phyloP scores from a whole-genome alignment of 2,113 vertebrate species.

The Carlito syrichta region DNA sequence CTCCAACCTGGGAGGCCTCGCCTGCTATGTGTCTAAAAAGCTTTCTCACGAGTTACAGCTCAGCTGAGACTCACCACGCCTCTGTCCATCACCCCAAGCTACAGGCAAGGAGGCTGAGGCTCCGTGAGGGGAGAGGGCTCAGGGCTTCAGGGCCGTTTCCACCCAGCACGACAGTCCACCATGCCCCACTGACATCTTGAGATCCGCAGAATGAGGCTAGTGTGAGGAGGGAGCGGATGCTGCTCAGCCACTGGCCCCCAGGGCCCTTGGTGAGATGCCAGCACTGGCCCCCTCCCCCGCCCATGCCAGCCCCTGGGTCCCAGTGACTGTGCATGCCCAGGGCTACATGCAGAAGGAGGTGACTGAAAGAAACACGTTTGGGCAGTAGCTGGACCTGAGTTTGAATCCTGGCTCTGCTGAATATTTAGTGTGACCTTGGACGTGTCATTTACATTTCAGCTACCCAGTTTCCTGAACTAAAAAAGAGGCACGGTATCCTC shows the following conservation, averaged over 20 bases:
- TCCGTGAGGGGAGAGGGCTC: neutral
- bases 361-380: neutral
- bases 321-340: fast-evolving
- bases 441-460: neutral
- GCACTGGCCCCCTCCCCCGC: neutral
- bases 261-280: neutral
- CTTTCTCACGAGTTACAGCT: neutral
- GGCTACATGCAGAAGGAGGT: neutral
- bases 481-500: neutral
- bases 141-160: neutral
- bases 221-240: neutral
- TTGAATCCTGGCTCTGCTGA: neutral
- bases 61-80: neutral
- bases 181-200: neutral
- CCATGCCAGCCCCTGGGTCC: neutral
- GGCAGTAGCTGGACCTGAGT: neutral
- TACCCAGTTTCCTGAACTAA: neutral
- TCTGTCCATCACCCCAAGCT: neutral
- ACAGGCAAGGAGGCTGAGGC: neutral
- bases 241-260: neutral
- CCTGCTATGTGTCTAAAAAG: neutral
- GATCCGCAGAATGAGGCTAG: neutral
- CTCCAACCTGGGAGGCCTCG: neutral
- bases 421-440: neutral
- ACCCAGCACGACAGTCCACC: neutral